Conservation (phyloP, 2,797 vertebrate species). For the Chrysocyon brachyurus region DNA sequence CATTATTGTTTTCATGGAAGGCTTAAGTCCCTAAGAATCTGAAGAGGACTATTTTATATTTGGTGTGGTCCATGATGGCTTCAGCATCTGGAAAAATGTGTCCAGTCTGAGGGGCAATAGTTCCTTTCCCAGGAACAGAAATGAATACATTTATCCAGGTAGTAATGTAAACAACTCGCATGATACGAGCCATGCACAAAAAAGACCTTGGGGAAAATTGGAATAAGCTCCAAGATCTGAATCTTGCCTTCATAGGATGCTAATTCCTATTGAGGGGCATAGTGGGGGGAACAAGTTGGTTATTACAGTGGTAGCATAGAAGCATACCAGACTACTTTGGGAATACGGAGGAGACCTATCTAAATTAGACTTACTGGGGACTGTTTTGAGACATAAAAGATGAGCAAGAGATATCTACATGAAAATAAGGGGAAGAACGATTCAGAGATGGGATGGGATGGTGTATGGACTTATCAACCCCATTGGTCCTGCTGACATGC, state of each 20-base stretch:
- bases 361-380: not conserved
- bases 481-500: fast-evolving
- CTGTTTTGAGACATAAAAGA: not conserved
- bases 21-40: not conserved
- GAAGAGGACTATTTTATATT: not conserved
- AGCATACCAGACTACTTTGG: not conserved
- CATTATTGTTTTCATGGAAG: not conserved
- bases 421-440: not conserved
- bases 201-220: not conserved
- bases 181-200: not conserved
- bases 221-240: too few relatives aligned
- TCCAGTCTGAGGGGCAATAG: fast-evolving
- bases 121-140: not conserved
- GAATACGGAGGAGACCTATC: not conserved
- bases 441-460: not conserved
- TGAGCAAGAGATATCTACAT: not conserved
- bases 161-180: not conserved
- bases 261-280: not conserved
- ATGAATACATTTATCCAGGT: not conserved
- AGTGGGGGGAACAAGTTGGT: not conserved
- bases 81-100: not conserved
- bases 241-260: not conserved
- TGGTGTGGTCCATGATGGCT: not conserved
- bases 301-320: not conserved
- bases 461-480: fast-evolving